Evolutionary conservation across 2,888 invertebrate genomes (phyloP).

Genomic region (Lycocerus yunnanus): DNA sequence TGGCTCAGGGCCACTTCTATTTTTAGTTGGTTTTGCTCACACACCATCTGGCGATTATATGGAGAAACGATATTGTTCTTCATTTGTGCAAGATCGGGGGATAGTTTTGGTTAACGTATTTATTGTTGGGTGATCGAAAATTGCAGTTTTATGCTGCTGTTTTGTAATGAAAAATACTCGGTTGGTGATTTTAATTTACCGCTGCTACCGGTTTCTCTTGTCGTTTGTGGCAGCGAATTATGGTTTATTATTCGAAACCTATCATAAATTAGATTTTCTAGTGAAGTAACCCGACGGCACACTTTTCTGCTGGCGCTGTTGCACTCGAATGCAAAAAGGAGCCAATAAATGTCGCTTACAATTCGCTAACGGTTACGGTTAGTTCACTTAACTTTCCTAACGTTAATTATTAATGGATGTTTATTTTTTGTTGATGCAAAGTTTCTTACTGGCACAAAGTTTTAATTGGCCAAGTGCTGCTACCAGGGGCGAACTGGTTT

Average conservation of each 20-base stretch:
- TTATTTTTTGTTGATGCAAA: background rate
- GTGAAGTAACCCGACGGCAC: slow-evolving; percentile 7
- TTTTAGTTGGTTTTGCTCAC: no score
- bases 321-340: background rate
- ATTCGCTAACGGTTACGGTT: background rate
- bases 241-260: slow-evolving; percentile 15
- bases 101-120: no score
- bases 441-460: background rate
- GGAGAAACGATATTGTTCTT: no score
- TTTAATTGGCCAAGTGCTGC: background rate
- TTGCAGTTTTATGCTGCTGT: background rate
- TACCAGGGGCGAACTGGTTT: background rate
- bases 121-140: background rate
- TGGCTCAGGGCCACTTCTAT: no score
- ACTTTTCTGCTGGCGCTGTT: slow-evolving; percentile 5
- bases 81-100: no score
- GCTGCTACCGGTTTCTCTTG: slow-evolving; percentile 2
- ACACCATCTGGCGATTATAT: no score
- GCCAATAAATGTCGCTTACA: background rate
- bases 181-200: slow-evolving; percentile 3
- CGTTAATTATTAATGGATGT: background rate
- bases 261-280: slow-evolving; percentile 15
- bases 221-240: slow-evolving; percentile 7
- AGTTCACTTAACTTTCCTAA: background rate
- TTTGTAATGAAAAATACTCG: background rate